Base-by-base conservation (phyloP, 1,140 invertebrate species). In the Steinernema feltiae region DNA sequence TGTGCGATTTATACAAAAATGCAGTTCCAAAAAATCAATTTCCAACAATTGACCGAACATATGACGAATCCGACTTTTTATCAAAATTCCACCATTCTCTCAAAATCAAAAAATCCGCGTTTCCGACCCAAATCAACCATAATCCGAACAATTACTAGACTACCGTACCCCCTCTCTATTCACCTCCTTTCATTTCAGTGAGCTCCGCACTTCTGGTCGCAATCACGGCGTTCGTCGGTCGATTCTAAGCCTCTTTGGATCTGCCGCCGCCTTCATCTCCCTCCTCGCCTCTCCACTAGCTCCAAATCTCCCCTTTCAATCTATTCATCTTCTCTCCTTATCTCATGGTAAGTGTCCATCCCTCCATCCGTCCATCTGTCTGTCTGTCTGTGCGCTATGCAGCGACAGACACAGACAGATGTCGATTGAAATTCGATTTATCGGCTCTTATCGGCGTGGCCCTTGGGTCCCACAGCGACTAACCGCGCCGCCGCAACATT, bases 351-450 rank as follows among this genome's bases (percentile, higher is more conserved):
- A 63, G 53, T 63, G 53, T 27, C 53, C 18, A n/a, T n/a, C n/a
- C n/a, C n/a, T n/a, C n/a, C n/a, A n/a, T 41, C 35, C 35, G 35
- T 41, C n/a, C n/a, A n/a, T n/a, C n/a, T n/a, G n/a, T n/a, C n/a
- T n/a, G n/a, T n/a, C n/a, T n/a, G n/a, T n/a, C n/a, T n/a, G n/a
- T n/a, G n/a, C n/a, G n/a, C n/a, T n/a, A n/a, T n/a, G n/a, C n/a
- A n/a, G n/a, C n/a, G n/a, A 41, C 35, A 7, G 35, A 7, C 35
- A 41, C 7, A 3, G 53, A 12, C 53, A 63, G 53, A 63, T 63
- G 53, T 63, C 53, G 53, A 63, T 63, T 21, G 7, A 63, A 63
- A 63, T 63, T 63, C 53, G 53, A 63, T 63, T n/a, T n/a, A n/a
- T n/a, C n/a, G n/a, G n/a, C n/a, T n/a, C n/a, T n/a, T n/a, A n/a